Base-by-base conservation (phyloP, 2,888 invertebrate species). In the Liposcelis brunnea region DNA sequence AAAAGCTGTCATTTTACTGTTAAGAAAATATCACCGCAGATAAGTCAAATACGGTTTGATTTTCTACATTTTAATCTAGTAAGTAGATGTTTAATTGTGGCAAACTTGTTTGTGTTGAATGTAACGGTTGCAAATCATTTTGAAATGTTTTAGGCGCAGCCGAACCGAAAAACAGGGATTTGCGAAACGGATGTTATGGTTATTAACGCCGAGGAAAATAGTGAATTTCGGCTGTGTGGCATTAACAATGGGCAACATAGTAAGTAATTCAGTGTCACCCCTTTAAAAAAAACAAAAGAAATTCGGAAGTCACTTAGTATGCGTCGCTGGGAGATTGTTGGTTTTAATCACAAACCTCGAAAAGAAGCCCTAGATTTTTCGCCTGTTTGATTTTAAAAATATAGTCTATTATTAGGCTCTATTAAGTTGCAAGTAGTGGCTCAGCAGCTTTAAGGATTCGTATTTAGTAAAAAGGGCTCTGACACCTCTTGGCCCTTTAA, bases 191-290 rank as follows among this genome's bases (percentile, higher is more conserved):
- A 86, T 55, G 65, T 74, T 15, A 62, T 67, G 57, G 61, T 68
- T 2, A 59, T 82, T 48, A 61, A 60, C 14, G 75, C 74, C 1
- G 75, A 73, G 3, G 66, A 66, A 14, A 65, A 67, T 0, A 69
- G 67, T 43, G 69, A 70, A 45, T 68, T 85, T 51, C 72, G 69
- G 11, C 54, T 86, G 8, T 86, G 86, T 57, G 86, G 86, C 1
- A 76, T 82, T 57, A 86, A 86, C 57, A 83, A 80, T 56, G 84
- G 83, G 11, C 86, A 86, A 54, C 86, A 86, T 54, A 68, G 86
- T 85, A 61, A 70, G 73, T 65, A 18, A 21, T 31, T 15, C 31
- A n/a, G 21, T 34, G n/a, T n/a, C 2, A 26, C 10, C 26, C n/a
- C n/a, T n/a, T n/a, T n/a, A n/a, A n/a, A n/a, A n/a, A n/a, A n/a